phyloP scores from a whole-genome alignment of 2,113 vertebrate genomes.

The Stomatorhinus ivindoensis region DNA sequence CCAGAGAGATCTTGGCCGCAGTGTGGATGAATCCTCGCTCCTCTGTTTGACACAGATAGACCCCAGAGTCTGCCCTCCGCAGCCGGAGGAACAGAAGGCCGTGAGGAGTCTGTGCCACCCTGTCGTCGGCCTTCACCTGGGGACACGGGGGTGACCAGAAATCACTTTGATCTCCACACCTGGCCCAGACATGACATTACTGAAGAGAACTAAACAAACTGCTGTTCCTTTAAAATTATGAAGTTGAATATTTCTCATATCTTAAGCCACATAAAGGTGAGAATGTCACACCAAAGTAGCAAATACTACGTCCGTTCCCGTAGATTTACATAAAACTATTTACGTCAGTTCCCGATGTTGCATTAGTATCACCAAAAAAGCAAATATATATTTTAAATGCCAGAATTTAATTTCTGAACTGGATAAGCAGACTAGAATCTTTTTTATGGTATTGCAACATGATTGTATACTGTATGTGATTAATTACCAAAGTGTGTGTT shows the following conservation, averaged over 20 bases:
- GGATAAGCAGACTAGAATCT: neutral
- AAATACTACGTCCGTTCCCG: neutral
- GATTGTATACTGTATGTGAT: too few relatives aligned
- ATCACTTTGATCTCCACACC: neutral
- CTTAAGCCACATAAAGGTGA: too few relatives aligned
- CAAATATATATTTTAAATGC: neutral
- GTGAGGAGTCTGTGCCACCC: constrained; percentile 75
- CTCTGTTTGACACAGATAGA: constrained; percentile 86
- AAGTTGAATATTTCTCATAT: neutral
- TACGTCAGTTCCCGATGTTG: neutral
- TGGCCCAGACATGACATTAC: neutral
- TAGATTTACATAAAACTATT: neutral
- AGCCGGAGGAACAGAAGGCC: constrained; percentile 81
- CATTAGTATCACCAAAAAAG: neutral
- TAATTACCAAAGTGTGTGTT: too few relatives aligned
- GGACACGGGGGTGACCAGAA: neutral
- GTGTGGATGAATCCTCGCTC: constrained; percentile 87
- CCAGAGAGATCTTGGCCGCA: constrained; percentile 70
- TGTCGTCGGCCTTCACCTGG: constrained; percentile 77
- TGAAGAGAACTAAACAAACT: neutral
- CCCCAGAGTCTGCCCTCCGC: constrained; percentile 69
- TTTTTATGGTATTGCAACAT: neutral
- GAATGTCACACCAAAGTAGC: neutral
- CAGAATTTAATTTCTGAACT: neutral
- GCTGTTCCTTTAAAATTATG: neutral